Evolutionary conservation across 2,113 vertebrate genomes (phyloP).

Genomic region (Boleophthalmus pectinirostris): DNA sequence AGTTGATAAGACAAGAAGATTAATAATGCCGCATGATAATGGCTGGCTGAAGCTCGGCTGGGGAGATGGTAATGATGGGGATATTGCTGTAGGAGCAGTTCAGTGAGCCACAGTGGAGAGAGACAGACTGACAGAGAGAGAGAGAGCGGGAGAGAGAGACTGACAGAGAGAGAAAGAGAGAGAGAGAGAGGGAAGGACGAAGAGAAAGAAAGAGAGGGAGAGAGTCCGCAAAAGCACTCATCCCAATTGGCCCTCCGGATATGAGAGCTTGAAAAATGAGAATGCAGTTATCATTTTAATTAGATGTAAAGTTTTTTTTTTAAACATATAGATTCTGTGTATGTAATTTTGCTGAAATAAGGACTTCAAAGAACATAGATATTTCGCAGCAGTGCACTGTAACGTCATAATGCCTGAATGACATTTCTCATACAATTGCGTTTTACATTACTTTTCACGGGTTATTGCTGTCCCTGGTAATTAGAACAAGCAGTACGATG

Average conservation of each 20-base stretch:
- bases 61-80: conserved; percentile 99
- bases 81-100: conserved; percentile 99
- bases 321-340: conserved; percentile 76
- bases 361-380: conserved; percentile 94
- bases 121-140: conserved; percentile 71
- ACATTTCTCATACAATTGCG: conserved; percentile 33
- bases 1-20: conserved; percentile 99
- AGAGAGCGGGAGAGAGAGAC: conserved; percentile 61
- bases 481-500: conserved; percentile 11
- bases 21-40: conserved; percentile 99
- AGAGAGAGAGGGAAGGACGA: no score
- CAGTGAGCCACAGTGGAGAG: conserved; percentile 84
- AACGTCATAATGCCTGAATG: conserved; percentile 37
- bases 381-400: conserved; percentile 24
- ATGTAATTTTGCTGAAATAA: conserved; percentile 97
- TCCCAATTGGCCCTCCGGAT: conserved; percentile 99
- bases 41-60: conserved; percentile 98
- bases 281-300: conserved; percentile 99
- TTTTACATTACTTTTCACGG: conserved; percentile 5
- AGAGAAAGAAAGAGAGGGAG: conserved; percentile 67
- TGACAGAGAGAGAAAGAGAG: conserved; percentile 68
- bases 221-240: conserved; percentile 81
- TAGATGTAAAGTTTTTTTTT: conserved; percentile 96
- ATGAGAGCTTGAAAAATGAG: conserved; percentile 99
- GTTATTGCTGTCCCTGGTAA: neutral